Evolutionary conservation across 2,888 invertebrate species (phyloP).

Genomic region (Strigamia maritima): DNA sequence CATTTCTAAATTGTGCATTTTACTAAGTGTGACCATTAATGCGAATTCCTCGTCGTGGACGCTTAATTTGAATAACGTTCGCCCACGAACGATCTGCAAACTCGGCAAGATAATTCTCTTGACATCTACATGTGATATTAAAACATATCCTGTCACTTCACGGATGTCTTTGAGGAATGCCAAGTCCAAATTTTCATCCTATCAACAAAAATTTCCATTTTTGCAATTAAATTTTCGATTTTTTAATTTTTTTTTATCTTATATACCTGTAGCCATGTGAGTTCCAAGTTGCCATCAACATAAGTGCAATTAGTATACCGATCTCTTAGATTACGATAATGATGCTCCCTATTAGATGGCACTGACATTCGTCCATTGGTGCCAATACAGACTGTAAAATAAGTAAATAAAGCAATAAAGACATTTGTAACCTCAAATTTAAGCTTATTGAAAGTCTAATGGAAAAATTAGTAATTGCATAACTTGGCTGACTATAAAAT

Average conservation of each 20-base stretch:
- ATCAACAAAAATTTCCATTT: constrained; percentile 29
- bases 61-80: constrained; percentile 81
- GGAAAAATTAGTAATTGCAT: no score
- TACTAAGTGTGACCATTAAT: constrained; percentile 79
- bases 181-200: constrained; percentile 72
- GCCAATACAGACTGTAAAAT: constrained; percentile 80
- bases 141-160: constrained; percentile 90
- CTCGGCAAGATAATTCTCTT: constrained; percentile 77
- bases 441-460: no score
- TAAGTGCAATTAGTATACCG: constrained; percentile 97
- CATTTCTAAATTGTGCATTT: constrained; percentile 80
- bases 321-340: constrained; percentile 87
- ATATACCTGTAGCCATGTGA: constrained; percentile 80
- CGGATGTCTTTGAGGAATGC: constrained; percentile 88
- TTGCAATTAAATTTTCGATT: no score
- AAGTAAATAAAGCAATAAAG: no score
- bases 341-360: constrained; percentile 86
- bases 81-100: constrained; percentile 89
- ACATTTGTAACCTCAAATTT: no score
- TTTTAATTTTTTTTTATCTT: no score
- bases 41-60: constrained; percentile 79
- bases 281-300: constrained; percentile 95
- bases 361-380: constrained; percentile 91
- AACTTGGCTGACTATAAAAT: background rate
- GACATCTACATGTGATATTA: constrained; percentile 89